phyloP scores from a whole-genome alignment of 2,888 invertebrate species.

The Eupithecia insigniata region DNA sequence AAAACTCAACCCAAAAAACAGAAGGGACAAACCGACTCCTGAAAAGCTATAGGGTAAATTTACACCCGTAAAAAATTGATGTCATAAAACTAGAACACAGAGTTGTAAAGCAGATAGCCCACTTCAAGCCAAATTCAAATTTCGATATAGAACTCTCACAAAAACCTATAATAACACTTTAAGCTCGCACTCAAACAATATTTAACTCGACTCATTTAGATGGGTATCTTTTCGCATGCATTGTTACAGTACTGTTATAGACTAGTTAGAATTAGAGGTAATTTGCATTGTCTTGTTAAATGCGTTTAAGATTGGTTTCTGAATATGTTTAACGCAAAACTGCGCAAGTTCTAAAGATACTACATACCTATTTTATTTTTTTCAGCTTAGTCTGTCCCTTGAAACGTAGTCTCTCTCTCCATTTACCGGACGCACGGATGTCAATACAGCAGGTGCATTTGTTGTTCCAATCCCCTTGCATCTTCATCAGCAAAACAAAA shows the following conservation, averaged over 20 bases:
- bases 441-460: too few relatives aligned
- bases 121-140: conserved; percentile 9
- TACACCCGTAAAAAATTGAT: neutral
- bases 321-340: neutral
- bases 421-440: too few relatives aligned
- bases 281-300: conserved; percentile 44
- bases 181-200: conserved; percentile 55
- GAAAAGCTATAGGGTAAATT: neutral
- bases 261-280: conserved; percentile 33
- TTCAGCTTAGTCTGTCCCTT: neutral
- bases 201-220: conserved; percentile 62
- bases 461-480: too few relatives aligned
- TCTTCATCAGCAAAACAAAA: too few relatives aligned
- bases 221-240: conserved; percentile 53
- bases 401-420: too few relatives aligned
- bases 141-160: conserved; percentile 33
- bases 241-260: conserved; percentile 51
- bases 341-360: neutral
- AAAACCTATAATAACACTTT: conserved; percentile 45
- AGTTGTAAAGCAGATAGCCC: neutral
- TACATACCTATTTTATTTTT: neutral
- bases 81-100: neutral
- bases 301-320: conserved; percentile 1
- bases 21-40: too few relatives aligned
- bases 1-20: too few relatives aligned